Percentiles rank a stretch among this genome's conserved stretches.
Conservation (phyloP, 64 coral and sea anemone species). For the Porites lutea region DNA sequence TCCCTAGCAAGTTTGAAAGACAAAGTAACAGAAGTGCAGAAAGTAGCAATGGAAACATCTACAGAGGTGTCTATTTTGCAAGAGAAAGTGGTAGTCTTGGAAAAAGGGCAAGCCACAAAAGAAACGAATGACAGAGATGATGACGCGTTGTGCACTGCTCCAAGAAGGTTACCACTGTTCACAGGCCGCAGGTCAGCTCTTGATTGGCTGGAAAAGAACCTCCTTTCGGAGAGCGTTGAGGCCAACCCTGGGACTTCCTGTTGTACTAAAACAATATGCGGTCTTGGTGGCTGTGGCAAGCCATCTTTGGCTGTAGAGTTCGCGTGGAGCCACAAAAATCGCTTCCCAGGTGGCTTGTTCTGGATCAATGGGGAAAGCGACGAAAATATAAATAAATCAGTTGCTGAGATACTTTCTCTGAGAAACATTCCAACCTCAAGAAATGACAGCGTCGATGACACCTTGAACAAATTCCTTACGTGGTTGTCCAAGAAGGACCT, state of each 20-base stretch:
- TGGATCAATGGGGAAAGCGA: conserved; percentile 19
- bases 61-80: too few relatives aligned
- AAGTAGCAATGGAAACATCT: too few relatives aligned
- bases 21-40: background rate
- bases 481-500: too few relatives aligned
- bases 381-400: background rate
- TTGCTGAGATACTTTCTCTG: conserved; percentile 5
- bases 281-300: background rate
- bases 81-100: background rate
- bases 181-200: background rate
- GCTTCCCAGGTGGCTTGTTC: too few relatives aligned
- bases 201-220: background rate
- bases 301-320: background rate
- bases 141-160: background rate
- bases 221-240: background rate
- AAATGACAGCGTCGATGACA: background rate
- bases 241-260: background rate
- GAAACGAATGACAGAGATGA: background rate
- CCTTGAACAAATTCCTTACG: too few relatives aligned
- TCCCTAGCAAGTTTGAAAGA: background rate
- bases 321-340: too few relatives aligned
- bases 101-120: background rate
- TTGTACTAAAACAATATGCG: background rate
- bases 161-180: background rate
- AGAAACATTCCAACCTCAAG: background rate